Conservation (phyloP, 2,113 vertebrate genomes). For the Mastomys natalensis region DNA sequence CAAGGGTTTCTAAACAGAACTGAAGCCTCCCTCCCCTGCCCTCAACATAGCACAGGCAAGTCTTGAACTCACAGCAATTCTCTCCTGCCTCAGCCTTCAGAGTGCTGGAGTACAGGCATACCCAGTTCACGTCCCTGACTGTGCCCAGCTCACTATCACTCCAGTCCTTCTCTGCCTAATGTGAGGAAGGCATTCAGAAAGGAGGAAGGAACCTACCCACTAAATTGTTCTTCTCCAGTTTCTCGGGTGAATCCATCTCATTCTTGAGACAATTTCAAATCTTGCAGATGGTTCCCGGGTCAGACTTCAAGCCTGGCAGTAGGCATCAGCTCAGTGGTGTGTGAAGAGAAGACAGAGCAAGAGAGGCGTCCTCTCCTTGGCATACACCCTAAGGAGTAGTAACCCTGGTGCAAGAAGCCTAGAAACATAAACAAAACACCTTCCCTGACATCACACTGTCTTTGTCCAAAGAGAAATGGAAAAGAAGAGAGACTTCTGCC, state of each 20-base stretch:
- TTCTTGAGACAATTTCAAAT: conserved; percentile 8
- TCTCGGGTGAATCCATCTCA: conserved; percentile 80
- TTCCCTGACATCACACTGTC: background rate
- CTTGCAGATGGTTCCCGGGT: background rate
- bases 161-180: background rate
- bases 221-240: conserved; percentile 85
- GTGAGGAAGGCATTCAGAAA: background rate
- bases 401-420: conserved; percentile 67
- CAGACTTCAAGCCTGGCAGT: background rate
- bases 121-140: background rate
- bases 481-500: background rate
- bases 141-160: background rate
- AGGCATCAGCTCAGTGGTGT: background rate
- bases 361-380: background rate
- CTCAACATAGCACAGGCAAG: background rate
- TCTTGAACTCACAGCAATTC: background rate
- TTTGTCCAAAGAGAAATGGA: background rate
- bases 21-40: background rate
- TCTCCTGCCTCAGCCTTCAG: background rate
- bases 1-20: background rate
- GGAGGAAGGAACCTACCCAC: conserved; percentile 88
- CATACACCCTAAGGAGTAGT: background rate
- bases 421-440: conserved; percentile 66
- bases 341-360: background rate
- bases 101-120: background rate